Conservation (phyloP, 2,113 vertebrate species). For the Eublepharis macularius region DNA sequence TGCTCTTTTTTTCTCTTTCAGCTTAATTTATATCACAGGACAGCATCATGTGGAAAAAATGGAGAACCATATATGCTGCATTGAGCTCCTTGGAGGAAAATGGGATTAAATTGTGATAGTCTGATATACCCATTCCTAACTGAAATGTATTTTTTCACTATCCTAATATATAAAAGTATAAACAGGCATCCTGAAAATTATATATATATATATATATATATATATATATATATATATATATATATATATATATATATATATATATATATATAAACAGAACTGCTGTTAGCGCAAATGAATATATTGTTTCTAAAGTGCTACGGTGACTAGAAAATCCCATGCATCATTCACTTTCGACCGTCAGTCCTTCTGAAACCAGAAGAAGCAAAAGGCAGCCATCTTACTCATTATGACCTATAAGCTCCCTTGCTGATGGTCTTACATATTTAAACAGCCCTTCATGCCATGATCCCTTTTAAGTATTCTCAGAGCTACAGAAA, state of each 20-base stretch:
- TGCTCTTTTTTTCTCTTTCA: too few relatives aligned
- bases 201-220: background rate
- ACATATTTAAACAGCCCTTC: slow-evolving; percentile 77
- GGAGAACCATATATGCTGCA: too few relatives aligned
- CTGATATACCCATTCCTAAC: background rate
- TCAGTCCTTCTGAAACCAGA: slow-evolving; percentile 45
- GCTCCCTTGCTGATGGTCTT: slow-evolving; percentile 71
- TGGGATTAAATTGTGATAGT: too few relatives aligned
- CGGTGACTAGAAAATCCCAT: background rate
- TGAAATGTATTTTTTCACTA: background rate
- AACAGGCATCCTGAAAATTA: background rate
- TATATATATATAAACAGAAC: background rate
- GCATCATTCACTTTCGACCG: slow-evolving; percentile 31
- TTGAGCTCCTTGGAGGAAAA: too few relatives aligned
- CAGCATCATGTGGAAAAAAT: too few relatives aligned
- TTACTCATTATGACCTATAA: slow-evolving; percentile 70
- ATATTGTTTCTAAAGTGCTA: background rate
- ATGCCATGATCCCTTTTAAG: slow-evolving; percentile 71
- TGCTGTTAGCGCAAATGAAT: background rate
- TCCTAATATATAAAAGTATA: background rate
- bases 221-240: background rate
- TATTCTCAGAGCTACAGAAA: slow-evolving; percentile 72
- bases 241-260: background rate
- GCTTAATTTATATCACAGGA: too few relatives aligned
- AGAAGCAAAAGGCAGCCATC: slow-evolving; percentile 62